phyloP scores from a whole-genome alignment of 2,113 vertebrate genomes.

The Alouatta palliata region DNA sequence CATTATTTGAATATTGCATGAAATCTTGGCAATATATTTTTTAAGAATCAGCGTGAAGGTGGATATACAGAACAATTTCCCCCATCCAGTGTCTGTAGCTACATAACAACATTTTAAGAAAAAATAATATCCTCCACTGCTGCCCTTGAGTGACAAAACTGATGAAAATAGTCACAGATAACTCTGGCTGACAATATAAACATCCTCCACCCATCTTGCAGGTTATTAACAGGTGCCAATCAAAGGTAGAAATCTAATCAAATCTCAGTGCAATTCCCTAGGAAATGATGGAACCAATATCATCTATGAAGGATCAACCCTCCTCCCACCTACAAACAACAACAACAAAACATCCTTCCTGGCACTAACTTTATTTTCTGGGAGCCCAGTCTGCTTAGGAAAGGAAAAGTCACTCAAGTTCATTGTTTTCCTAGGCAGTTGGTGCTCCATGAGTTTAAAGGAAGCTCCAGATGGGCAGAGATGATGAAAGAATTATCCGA shows the following conservation, averaged over 20 bases:
- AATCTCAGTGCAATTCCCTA: constrained; percentile 49
- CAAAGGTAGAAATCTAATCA: constrained; percentile 80
- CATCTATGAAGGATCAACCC: neutral
- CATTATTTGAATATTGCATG: constrained; percentile 66
- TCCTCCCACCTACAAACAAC: neutral
- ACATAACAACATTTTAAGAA: constrained; percentile 69
- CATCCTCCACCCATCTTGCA: constrained; percentile 64
- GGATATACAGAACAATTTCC: constrained; percentile 38
- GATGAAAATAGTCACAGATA: constrained; percentile 84
- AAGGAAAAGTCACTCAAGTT: constrained; percentile 14
- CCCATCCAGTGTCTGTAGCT: constrained; percentile 66
- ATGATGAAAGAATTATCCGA: constrained; percentile 81
- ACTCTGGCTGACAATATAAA: constrained; percentile 76
- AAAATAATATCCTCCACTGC: constrained; percentile 80
- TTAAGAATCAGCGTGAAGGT: constrained; percentile 51
- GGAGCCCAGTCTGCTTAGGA: neutral
- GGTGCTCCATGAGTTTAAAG: constrained; percentile 74
- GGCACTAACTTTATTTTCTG: neutral
- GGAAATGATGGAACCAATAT: constrained; percentile 36
- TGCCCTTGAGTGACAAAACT: constrained; percentile 83
- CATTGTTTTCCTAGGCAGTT: constrained; percentile 80
- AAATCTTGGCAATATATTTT: constrained; percentile 72
- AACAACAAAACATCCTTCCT: neutral
- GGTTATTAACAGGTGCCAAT: constrained; percentile 84
- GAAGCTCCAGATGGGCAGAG: constrained; percentile 82